A percentile compares a stretch with the other conserved stretches of the same genome.
These are phyloP conservation scores for Peromyscus nudipes DNA, from an alignment of 2,797 vertebrate genomes.

Conservation along the genomic window DNA sequence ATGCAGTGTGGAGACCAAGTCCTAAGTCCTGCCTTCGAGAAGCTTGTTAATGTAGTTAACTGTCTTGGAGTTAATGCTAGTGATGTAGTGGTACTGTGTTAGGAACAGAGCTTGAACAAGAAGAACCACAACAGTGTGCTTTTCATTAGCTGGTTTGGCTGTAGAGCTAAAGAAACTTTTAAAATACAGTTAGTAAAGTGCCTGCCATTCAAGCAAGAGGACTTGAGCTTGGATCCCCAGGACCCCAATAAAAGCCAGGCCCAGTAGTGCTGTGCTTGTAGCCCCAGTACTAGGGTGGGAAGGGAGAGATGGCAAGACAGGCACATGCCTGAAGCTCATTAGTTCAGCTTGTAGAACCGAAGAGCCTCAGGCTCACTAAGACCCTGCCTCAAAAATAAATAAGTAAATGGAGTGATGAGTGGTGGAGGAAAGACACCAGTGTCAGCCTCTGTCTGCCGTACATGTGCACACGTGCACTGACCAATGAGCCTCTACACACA, in stretches of 20 bases:
- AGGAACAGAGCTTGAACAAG: slow-evolving; percentile 2
- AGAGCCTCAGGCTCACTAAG: neutral
- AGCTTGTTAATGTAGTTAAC: neutral
- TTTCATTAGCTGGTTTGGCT: slow-evolving; percentile 33
- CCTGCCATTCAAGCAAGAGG: neutral
- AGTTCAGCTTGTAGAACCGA: neutral
- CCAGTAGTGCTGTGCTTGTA: neutral
- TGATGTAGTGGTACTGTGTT: neutral
- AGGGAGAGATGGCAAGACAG: neutral
- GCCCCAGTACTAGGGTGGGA: neutral
- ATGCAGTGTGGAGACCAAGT: neutral
- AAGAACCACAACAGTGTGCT: slow-evolving; percentile 17
- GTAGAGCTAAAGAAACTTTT: slow-evolving; percentile 46
- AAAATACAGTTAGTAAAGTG: neutral
- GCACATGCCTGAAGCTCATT: neutral
- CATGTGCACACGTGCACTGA: neutral
- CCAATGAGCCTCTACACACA: neutral
- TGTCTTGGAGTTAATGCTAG: neutral
- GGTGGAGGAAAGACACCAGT: neutral
- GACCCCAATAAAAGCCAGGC: neutral
- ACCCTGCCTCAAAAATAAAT: neutral
- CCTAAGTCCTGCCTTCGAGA: neutral
- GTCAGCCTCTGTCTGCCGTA: neutral
- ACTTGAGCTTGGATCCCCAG: neutral
- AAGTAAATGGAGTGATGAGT: neutral